Percentiles rank a stretch among this genome's conserved stretches.
Evolutionary conservation across 2,797 vertebrate genomes (phyloP).

Genomic region (Gorsachius magnificus): DNA sequence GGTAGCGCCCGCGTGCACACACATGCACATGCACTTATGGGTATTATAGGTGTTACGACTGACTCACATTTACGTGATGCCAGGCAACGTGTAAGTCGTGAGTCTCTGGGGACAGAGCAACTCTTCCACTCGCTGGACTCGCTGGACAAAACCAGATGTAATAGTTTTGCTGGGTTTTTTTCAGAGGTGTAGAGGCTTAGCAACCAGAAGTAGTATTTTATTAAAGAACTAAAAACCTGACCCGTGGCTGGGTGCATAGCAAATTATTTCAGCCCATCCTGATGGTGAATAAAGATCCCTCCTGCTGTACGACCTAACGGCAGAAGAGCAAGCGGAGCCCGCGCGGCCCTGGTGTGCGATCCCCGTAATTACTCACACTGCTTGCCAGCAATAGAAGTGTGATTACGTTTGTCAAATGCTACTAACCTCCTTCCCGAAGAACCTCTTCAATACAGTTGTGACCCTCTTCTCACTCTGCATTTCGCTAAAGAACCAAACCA

Average conservation of each 20-base stretch:
- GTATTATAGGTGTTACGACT: accelerated
- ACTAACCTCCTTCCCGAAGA: background rate
- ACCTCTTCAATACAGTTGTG: background rate
- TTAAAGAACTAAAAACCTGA: background rate
- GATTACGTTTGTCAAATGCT: background rate
- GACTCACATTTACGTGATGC: too few species aligned
- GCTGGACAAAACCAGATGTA: background rate
- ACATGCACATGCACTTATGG: accelerated
- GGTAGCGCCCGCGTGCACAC: background rate
- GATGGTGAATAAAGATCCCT: background rate
- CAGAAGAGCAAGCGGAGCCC: background rate
- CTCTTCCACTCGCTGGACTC: background rate
- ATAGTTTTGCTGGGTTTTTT: background rate
- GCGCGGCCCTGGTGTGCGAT: background rate
- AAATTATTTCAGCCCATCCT: background rate
- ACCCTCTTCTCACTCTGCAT: background rate
- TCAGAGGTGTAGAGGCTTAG: background rate
- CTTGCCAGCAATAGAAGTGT: background rate
- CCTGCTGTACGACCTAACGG: background rate
- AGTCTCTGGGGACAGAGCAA: background rate
- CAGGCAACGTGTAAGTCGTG: background rate
- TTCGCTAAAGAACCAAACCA: background rate
- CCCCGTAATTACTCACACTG: background rate
- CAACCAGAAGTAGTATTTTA: background rate
- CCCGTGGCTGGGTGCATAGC: background rate